Base-by-base conservation (phyloP, 2,888 invertebrate genomes). In the Drosophila fulvimacula region DNA sequence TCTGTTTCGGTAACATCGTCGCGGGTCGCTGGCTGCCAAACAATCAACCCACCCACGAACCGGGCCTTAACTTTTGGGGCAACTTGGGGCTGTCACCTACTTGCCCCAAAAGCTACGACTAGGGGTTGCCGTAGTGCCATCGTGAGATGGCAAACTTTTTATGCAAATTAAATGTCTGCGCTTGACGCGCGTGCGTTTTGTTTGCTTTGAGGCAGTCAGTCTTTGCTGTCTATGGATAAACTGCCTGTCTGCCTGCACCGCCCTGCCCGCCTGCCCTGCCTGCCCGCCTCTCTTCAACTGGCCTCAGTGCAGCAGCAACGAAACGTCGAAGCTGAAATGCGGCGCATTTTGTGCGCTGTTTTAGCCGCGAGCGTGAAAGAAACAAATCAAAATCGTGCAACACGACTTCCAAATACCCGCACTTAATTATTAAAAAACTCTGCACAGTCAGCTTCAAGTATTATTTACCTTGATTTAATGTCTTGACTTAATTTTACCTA, bases 101-200 rank as follows among this genome's bases (percentile, higher is more conserved):
- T 67, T 64, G 58, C 61, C 64, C 79, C 79, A 42, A 30, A 46
- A 34, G 44, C n/a, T 58, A 21, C 27, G 15, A n/a, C 62, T 53
- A 51, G 60, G 68, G 68, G 66, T 70, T 57, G 73, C 67, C 67
- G 38, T 13, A 5, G 51, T 65, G 69, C 67, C 67, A 19, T 38
- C 52, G 59, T 69, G 77, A 63, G 86, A 56, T 73, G 72, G 85
- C 70, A 72, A 83, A 83, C 79, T 84, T 84, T 83, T 84, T 84
- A 84, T 84, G 83, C 83, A 84, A 84, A 84, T 84, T 87, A 84
- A 84, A 89, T 88, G 83, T 85, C 89, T 89, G 83, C 64, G 62
- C 62, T 46, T 87, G 83, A 89, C 76, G 89, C 88, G 89, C 79
- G 89, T 84, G 89, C 88, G 85, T 88, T 84, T 76, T 88, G 89